These are phyloP conservation scores for Anthopleura xanthogrammica DNA, from an alignment of 92 coral and sea anemone species.

Conservation along the genomic window DNA sequence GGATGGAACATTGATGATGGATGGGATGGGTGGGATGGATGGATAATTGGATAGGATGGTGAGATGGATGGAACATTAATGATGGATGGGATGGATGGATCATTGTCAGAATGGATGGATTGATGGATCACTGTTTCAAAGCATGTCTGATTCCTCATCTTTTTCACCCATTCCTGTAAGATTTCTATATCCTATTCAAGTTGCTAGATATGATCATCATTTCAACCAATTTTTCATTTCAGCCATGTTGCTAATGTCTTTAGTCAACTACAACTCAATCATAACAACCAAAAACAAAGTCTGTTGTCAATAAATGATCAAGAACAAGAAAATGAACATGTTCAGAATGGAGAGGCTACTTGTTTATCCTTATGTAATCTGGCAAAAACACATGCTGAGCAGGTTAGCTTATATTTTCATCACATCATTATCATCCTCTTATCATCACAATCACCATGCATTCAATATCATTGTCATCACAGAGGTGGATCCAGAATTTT, in stretches of 20 bases:
- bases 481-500: no score
- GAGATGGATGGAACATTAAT: no score
- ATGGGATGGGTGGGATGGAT: no score
- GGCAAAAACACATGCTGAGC: constrained; percentile 72
- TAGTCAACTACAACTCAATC: constrained; percentile 62
- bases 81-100: no score
- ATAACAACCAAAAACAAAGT: constrained; percentile 27
- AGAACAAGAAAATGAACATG: constrained; percentile 17
- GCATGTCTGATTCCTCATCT: no score
- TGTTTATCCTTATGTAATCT: constrained; percentile 76
- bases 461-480: not conserved
- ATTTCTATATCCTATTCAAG: no score
- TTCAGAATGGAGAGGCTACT: constrained; percentile 74
- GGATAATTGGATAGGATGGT: no score
- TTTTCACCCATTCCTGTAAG: no score
- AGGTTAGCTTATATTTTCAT: constrained; percentile 34
- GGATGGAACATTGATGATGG: no score
- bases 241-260: constrained; percentile 66
- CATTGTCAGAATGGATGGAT: no score
- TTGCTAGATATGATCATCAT: no score
- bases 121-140: no score
- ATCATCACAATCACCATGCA: not conserved
- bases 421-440: not conserved
- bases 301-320: not conserved
- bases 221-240: not conserved